phyloP scores from a whole-genome alignment of 1,140 invertebrate species.

The Euura lappo region DNA sequence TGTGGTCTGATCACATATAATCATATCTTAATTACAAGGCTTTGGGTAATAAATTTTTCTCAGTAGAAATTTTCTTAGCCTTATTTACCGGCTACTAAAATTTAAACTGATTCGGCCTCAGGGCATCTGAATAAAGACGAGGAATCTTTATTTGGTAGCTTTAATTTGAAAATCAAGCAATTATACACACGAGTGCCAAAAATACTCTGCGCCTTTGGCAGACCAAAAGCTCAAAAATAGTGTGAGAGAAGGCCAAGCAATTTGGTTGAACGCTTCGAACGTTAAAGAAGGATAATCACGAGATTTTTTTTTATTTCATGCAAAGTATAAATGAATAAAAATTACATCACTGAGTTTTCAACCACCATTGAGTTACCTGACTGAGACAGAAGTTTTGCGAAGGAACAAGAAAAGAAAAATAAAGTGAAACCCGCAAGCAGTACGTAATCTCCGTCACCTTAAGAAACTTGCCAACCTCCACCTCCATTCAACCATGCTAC shows the following conservation, averaged over 20 bases:
- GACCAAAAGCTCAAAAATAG: not conserved
- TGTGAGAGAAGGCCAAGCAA: not conserved
- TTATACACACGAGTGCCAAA: not conserved
- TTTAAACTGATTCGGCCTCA: no score
- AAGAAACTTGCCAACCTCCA: not conserved
- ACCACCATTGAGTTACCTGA: not conserved
- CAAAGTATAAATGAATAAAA: no score
- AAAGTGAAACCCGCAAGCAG: not conserved
- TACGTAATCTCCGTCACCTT: not conserved
- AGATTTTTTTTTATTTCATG: no score
- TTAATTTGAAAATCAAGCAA: not conserved
- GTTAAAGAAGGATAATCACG: no score
- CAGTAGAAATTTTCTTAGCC: no score
- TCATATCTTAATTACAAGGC: no score
- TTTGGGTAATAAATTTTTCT: no score
- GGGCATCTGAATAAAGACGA: not conserved
- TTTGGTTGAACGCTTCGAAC: not conserved
- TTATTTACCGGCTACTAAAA: no score
- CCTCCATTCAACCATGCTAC: conserved; percentile 44
- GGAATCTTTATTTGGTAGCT: conserved; percentile 1
- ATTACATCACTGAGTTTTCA: not conserved
- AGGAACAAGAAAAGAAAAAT: not conserved
- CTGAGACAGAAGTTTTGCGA: not conserved
- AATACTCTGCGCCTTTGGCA: not conserved
- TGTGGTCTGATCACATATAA: not conserved